phyloP scores from a whole-genome alignment of 2,888 invertebrate genomes.

The Diaprepes abbreviatus region DNA sequence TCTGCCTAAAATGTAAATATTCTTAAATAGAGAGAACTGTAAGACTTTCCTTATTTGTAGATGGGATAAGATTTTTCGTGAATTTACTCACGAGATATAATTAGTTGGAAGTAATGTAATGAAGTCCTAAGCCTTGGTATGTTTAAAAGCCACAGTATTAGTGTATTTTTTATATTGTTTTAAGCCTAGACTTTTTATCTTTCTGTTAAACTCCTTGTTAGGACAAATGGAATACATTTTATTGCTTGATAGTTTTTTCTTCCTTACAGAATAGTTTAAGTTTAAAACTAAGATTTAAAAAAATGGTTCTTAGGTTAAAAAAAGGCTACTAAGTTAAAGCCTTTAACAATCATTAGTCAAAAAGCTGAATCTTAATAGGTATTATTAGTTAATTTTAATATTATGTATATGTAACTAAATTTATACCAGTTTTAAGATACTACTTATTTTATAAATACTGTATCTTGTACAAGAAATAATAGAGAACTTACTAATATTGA shows the following conservation, averaged over 20 bases:
- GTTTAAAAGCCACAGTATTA: conserved; percentile 20
- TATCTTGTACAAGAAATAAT: background rate
- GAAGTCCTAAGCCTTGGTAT: background rate
- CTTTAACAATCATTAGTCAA: background rate
- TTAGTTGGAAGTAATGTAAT: conserved; percentile 9
- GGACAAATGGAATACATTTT: background rate
- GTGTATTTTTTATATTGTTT: background rate
- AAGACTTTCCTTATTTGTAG: conserved; percentile 53
- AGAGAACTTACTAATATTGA: conserved; percentile 2
- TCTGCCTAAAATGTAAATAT: conserved; percentile 46
- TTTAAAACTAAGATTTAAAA: too few species aligned
- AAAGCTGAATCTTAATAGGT: background rate
- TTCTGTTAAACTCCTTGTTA: background rate
- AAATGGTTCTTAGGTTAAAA: too few species aligned
- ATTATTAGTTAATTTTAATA: background rate
- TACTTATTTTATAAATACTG: background rate
- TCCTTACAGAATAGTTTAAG: too few species aligned
- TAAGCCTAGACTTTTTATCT: background rate
- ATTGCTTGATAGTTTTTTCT: too few species aligned
- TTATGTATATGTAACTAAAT: background rate
- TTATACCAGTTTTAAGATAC: conserved; percentile 3
- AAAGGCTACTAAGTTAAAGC: too few species aligned
- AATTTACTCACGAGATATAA: conserved; percentile 50
- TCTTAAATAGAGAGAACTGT: background rate
- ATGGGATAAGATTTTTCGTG: conserved; percentile 50